Evolutionary conservation across 2,888 invertebrate species (phyloP), one percentile per base, ranked within the genome.

Genomic region (Rhyacophila evoluta): DNA sequence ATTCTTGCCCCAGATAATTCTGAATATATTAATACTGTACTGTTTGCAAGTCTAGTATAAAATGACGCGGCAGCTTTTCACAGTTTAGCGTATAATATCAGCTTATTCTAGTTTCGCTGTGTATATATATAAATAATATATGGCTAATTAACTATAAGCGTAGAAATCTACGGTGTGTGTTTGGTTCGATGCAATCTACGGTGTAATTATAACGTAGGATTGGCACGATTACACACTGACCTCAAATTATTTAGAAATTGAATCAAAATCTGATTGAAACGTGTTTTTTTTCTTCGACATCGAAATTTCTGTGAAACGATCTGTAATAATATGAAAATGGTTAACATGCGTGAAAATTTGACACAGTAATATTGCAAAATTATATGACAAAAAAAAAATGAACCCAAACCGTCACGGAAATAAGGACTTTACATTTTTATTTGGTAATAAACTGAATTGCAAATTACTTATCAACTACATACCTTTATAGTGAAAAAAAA

Each of bases 271-370:
- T 55, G 55, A 55, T 55, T 55, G 41, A 15, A 41, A 55, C 19
- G 8, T 55, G n/a, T n/a, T n/a, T n/a, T n/a, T 55, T 19, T 25
- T 1, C 10, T 55, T 55, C 10, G 5, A 19, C 25, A 25, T 55
- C 15, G 1, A 25, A 25, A 55, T 55, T 19, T 55, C 19, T 19
- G 1, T 55, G 8, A 10, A 8, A 55, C 10, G 19, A 55, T 55
- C 55, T 55, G 15, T 19, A 55, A 55, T 10, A 55, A 10, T 8
- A 55, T 19, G 8, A 25, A 55, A 55, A 25, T 6, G 2, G 10
- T 19, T 19, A 55, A 55, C 36, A 37, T 27, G 12, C 36, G 67
- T 25, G 19, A 15, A 72, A 67, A 76, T 29, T 74, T 82, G 68
- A 67, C 82, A 29, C 76, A 82, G 1, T 33, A 33, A 33, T 6